Conservation (phyloP, 2,113 vertebrate species). For the Perca schrenkii region DNA sequence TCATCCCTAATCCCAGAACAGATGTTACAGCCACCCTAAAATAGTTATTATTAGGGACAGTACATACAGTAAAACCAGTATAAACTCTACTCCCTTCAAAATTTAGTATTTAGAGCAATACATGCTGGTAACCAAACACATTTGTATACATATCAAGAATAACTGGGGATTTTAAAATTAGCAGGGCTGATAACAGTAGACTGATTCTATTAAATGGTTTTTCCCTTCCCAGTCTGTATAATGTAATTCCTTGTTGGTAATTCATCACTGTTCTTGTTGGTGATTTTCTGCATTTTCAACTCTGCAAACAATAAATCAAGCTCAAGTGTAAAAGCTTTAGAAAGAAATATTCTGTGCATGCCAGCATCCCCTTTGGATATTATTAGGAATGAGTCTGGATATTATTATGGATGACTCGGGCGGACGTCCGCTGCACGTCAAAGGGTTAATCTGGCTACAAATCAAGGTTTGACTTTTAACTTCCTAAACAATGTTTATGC, state of each 20-base stretch:
- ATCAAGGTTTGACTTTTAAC: neutral
- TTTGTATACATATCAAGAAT: no score
- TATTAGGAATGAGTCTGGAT: neutral
- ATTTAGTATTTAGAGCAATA: no score
- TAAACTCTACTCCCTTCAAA: no score
- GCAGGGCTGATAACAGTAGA: neutral
- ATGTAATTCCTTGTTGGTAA: constrained; percentile 8
- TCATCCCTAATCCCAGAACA: no score
- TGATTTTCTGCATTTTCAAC: constrained; percentile 8
- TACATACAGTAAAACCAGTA: no score
- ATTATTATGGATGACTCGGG: neutral
- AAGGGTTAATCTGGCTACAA: neutral
- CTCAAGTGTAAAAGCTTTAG: neutral
- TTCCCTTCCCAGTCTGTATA: neutral
- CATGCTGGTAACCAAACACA: no score
- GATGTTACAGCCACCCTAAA: no score
- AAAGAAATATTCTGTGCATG: neutral
- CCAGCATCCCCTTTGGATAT: neutral
- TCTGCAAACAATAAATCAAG: constrained; percentile 13
- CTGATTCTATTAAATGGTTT: neutral
- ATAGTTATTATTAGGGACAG: no score
- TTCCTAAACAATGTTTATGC: neutral
- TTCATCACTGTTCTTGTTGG: constrained; percentile 3
- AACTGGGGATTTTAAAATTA: neutral
- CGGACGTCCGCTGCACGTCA: neutral